Conservation (phyloP, 35 echinoderm and acorn worm species). For the Amphiura filiformis region DNA sequence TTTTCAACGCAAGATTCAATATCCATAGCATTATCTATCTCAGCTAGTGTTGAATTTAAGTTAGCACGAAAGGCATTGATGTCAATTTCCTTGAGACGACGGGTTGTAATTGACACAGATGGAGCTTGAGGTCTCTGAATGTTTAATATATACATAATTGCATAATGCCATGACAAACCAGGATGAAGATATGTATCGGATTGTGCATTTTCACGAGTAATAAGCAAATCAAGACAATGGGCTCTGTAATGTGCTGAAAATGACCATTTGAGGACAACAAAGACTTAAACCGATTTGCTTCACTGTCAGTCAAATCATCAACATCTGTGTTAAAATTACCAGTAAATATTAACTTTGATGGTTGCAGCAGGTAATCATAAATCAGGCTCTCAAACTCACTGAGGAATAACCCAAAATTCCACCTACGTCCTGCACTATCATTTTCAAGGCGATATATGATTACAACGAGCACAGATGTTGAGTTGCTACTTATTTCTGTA, state of each 20-base stretch:
- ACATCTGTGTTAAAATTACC: constrained; percentile 42
- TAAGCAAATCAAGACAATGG: constrained; percentile 39
- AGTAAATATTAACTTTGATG: constrained; percentile 20
- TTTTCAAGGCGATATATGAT: constrained; percentile 13
- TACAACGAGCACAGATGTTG: background rate
- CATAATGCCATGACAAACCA: constrained; percentile 43
- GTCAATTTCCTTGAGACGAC: constrained; percentile 15
- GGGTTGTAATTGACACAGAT: background rate
- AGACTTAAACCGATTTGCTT: constrained; percentile 20
- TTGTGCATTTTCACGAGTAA: constrained; percentile 17
- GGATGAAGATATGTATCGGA: background rate
- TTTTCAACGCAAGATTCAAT: background rate
- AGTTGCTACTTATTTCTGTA: constrained; percentile 37
- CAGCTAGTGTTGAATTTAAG: background rate
- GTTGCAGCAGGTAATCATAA: background rate
- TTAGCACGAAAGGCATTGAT: background rate
- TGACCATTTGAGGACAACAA: background rate
- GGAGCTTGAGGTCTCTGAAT: background rate
- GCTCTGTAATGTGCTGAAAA: constrained; percentile 19
- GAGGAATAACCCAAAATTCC: background rate
- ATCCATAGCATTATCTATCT: too few relatives aligned
- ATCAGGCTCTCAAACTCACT: constrained; percentile 25
- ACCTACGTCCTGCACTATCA: background rate
- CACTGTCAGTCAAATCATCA: background rate
- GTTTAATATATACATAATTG: constrained; percentile 1